Evolutionary conservation across 2,797 vertebrate genomes (phyloP).

Genomic region (Emys orbicularis): DNA sequence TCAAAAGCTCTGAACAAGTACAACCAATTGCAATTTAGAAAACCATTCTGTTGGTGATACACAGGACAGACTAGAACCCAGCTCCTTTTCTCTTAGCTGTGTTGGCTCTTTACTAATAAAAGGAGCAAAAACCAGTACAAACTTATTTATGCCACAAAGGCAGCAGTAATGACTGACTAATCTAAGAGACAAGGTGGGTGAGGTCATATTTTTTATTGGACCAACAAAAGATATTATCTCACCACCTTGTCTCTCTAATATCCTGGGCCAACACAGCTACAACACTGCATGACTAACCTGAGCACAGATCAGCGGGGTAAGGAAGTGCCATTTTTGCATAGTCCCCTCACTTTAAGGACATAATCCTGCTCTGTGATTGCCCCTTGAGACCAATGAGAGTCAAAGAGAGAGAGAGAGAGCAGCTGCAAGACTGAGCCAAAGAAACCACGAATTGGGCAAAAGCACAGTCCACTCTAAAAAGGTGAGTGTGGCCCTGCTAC

Average conservation of each 20-base stretch:
- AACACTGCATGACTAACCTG: background rate
- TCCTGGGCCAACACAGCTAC: background rate
- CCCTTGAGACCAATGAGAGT: too few relatives aligned
- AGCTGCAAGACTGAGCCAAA: background rate
- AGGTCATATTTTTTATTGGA: background rate
- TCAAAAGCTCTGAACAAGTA: background rate
- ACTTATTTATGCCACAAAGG: background rate
- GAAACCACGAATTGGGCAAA: background rate
- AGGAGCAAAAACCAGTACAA: background rate
- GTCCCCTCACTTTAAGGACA: background rate
- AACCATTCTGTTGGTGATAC: fast-evolving
- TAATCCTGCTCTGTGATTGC: background rate
- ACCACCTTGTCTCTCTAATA: background rate
- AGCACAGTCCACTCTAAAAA: background rate
- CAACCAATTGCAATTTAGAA: fast-evolving
- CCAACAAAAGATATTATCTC: background rate
- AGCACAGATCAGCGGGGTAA: background rate
- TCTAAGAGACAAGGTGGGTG: background rate
- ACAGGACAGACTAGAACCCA: background rate
- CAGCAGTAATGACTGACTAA: background rate
- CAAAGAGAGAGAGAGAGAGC: too few relatives aligned
- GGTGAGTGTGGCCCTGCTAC: background rate
- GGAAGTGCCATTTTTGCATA: background rate
- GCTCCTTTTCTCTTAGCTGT: background rate
- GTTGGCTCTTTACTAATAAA: background rate